A percentile compares a stretch with the other conserved stretches of the same genome.
phyloP scores from a whole-genome alignment of 2,113 vertebrate species.

The Bambusicola thoracicus region DNA sequence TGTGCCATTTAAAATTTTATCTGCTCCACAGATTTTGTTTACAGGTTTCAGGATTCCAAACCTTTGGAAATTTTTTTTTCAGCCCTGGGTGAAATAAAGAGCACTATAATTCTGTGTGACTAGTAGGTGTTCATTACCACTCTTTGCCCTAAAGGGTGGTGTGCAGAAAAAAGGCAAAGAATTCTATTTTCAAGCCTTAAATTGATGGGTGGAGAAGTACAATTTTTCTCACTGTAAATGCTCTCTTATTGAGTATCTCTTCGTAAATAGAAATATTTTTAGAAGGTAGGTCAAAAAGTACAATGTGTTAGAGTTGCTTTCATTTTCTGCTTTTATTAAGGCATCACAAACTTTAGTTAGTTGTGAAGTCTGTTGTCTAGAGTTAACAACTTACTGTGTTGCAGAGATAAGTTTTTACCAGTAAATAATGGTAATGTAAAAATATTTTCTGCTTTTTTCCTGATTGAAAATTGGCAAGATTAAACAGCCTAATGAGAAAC shows the following conservation, averaged over 20 bases:
- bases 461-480: conserved; percentile 55
- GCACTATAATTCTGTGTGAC: conserved; percentile 89
- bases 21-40: conserved; percentile 99
- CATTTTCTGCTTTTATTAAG: conserved; percentile 39
- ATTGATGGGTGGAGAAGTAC: conserved; percentile 66
- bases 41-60: conserved; percentile 95
- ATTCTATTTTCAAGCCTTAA: conserved; percentile 72
- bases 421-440: conserved; percentile 67
- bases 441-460: conserved; percentile 64
- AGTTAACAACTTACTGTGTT: conserved; percentile 43
- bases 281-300: conserved; percentile 15
- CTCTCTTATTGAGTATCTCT: conserved; percentile 63
- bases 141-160: conserved; percentile 86
- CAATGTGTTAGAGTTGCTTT: not conserved
- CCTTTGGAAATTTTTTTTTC: conserved; percentile 84
- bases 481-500: conserved; percentile 69
- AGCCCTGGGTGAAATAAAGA: conserved; percentile 85
- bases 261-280: conserved; percentile 71
- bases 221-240: conserved; percentile 70
- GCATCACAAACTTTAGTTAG: conserved; percentile 12
- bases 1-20: conserved; percentile 99
- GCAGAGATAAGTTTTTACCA: conserved; percentile 60
- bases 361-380: conserved; percentile 25
- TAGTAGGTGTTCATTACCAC: conserved; percentile 89
- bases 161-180: conserved; percentile 86